Evolutionary conservation across 2,888 invertebrate genomes (phyloP).

Genomic region (Morinoia aosen): DNA sequence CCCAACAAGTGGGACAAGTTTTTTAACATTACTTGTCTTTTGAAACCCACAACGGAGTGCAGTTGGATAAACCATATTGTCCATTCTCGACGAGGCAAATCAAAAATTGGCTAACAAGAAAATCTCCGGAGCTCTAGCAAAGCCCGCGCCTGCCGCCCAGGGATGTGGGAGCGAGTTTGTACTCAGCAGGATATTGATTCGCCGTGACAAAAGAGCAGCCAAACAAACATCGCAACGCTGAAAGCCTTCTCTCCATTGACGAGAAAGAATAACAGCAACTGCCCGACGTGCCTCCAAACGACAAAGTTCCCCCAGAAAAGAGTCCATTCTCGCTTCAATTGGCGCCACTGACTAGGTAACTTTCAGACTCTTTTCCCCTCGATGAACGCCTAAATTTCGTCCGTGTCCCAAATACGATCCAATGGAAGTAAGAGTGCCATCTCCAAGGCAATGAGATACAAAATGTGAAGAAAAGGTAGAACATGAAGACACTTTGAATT

Average conservation of each 20-base stretch:
- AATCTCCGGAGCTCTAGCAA: not conserved
- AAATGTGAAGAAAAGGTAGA: not conserved
- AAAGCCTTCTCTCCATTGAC: constrained; percentile 1
- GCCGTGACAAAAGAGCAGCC: not conserved
- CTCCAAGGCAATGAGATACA: not conserved
- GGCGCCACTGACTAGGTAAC: not conserved
- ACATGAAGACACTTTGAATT: not conserved
- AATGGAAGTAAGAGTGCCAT: not conserved
- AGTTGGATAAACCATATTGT: not conserved
- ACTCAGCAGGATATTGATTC: not conserved
- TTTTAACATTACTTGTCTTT: not conserved
- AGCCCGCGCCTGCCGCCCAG: not conserved
- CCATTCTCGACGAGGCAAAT: not conserved
- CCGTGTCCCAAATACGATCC: not conserved
- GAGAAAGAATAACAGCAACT: not conserved
- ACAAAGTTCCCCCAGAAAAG: not conserved
- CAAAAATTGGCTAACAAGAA: not conserved
- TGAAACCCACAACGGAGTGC: not conserved
- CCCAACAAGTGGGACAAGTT: not conserved
- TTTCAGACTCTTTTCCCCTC: not conserved
- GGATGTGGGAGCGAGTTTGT: not conserved
- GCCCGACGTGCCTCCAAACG: not conserved
- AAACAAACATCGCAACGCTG: not conserved
- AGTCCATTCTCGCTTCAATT: not conserved
- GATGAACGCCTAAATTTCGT: not conserved